phyloP scores from a whole-genome alignment of 2,797 vertebrate species.

The Sparus aurata region DNA sequence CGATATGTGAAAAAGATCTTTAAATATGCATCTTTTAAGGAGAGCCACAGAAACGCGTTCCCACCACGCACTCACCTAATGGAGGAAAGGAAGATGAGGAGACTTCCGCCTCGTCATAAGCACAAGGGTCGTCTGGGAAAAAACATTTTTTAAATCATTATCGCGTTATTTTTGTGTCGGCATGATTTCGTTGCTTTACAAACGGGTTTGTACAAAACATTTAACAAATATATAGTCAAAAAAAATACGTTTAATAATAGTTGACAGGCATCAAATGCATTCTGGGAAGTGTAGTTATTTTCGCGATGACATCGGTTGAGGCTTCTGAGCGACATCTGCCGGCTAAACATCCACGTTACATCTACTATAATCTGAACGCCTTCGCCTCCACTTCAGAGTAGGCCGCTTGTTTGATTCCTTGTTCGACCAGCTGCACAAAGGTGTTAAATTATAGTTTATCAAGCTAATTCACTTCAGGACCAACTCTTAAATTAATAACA shows the following conservation, averaged over 20 bases:
- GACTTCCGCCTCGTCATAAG: slow-evolving; percentile 81
- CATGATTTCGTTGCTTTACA: accelerated
- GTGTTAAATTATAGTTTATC: too few relatives aligned
- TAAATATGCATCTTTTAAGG: neutral
- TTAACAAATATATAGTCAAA: accelerated
- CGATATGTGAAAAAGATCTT: accelerated
- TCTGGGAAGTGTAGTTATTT: slow-evolving; percentile 67
- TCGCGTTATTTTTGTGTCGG: neutral
- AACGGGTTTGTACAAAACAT: accelerated
- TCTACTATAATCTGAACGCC: too few relatives aligned
- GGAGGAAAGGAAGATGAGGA: slow-evolving; percentile 84
- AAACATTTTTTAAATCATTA: neutral
- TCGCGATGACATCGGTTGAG: neutral
- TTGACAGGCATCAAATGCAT: neutral
- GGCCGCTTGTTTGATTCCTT: too few relatives aligned
- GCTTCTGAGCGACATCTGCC: too few relatives aligned
- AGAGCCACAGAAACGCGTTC: slow-evolving; percentile 48
- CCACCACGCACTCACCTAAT: slow-evolving; percentile 88
- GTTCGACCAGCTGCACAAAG: too few relatives aligned
- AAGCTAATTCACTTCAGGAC: too few relatives aligned
- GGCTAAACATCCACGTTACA: too few relatives aligned
- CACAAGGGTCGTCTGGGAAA: accelerated
- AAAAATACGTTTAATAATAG: neutral
- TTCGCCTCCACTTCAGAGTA: too few relatives aligned
- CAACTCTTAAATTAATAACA: too few relatives aligned